Evolutionary conservation across 2,888 invertebrate species (phyloP).

Genomic region (Ormyrus pomaceus): DNA sequence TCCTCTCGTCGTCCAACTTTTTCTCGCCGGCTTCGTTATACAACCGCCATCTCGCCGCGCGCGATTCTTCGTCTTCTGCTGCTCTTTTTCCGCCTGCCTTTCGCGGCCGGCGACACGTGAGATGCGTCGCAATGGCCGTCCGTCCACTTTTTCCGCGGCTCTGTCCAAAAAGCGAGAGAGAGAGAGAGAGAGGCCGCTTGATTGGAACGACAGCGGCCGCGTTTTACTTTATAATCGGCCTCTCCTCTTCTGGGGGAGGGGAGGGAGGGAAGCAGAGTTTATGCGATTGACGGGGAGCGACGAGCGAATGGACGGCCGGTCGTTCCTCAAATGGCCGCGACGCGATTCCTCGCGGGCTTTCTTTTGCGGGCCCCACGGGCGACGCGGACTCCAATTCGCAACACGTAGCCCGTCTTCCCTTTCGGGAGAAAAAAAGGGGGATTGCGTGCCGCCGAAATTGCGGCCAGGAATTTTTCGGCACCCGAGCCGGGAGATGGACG

Average conservation of each 20-base stretch:
- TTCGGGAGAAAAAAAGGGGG: conserved; percentile 18
- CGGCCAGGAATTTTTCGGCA: conserved; percentile 37
- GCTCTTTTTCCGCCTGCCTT: conserved; percentile 22
- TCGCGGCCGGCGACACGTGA: conserved; percentile 55
- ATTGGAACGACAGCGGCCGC: conserved; percentile 37
- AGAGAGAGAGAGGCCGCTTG: conserved; percentile 6
- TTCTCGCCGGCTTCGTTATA: conserved; percentile 72
- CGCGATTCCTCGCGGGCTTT: conserved; percentile 12
- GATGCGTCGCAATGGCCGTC: conserved; percentile 58
- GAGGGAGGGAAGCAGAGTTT: no score
- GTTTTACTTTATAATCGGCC: conserved; percentile 50
- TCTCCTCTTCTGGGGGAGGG: neutral
- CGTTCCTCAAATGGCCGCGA: conserved; percentile 56
- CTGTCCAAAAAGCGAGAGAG: conserved; percentile 39
- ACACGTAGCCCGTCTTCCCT: conserved; percentile 56
- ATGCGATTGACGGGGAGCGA: conserved; percentile 20
- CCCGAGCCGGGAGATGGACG: conserved; percentile 47
- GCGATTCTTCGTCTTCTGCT: conserved; percentile 34
- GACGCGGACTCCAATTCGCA: conserved; percentile 49
- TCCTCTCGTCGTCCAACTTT: conserved; percentile 69
- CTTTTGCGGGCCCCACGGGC: conserved; percentile 8
- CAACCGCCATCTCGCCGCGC: conserved; percentile 61
- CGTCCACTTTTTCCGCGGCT: conserved; percentile 35
- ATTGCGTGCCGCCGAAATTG: conserved; percentile 41
- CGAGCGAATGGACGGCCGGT: conserved; percentile 36